Base-by-base conservation (phyloP, 1,140 invertebrate species). In the Lepidurus apus region DNA sequence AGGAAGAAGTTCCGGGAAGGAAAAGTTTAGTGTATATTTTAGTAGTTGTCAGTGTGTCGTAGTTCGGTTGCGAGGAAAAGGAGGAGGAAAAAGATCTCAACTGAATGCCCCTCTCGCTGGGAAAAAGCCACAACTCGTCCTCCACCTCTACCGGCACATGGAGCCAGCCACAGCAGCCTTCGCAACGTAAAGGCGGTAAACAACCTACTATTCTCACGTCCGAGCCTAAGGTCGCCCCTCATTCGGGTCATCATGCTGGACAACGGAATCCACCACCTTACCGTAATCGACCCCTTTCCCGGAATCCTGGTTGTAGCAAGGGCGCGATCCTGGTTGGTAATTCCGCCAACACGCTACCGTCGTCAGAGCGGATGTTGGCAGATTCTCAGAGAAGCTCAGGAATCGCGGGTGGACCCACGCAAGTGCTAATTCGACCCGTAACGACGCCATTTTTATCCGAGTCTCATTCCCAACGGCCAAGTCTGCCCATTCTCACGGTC, bases 251-350 rank as follows among this genome's bases (percentile, higher is more conserved):
- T 21, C 53, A 65, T 65, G 53, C 21, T 65, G 21, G 21, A 13
- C 53, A 65, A 65, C 53, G 53, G 1, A 65, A 9, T 17, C 53
- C 53, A 8, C 53, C 53, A 7, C 53, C 53, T 13, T 65, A 65
- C 53, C 53, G 53, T 65, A 65, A 65, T 65, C 53, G 53, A 65
- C 53, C 53, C 53, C 53, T 65, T 13, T 65, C 53, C 53, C 53
- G 53, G 17, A 65, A 65, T 21, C 53, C 53, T 13, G 9, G 17
- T 34, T 34, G 34, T 21, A 65, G 21, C 7, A 65, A 65, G 21
- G 53, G 53, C 53, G 53, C 21, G 34, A 34, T 34, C 34, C 4
- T 34, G 34, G 34, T 34, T 34, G 34, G 34, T 65, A 9, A 65
- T 65, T 65, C 53, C 21, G 13, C 53, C 53, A 65, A 13, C 53